Conservation (phyloP, 2,113 vertebrate genomes). For the Phycodurus eques region DNA sequence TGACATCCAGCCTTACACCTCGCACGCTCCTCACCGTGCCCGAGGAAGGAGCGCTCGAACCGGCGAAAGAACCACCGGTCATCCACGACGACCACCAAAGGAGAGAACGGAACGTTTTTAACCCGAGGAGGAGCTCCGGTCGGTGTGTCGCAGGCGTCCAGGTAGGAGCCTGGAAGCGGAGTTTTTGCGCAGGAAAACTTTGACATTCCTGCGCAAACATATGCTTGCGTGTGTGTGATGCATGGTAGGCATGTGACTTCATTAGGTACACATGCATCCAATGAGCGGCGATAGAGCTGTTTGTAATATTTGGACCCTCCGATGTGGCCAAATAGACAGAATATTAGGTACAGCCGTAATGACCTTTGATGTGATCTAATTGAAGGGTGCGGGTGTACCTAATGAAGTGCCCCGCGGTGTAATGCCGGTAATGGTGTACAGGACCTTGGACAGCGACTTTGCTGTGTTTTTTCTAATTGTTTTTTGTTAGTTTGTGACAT, state of each 20-base stretch:
- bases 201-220: conserved; percentile 42
- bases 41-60: not conserved
- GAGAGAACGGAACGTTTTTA: not conserved
- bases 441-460: conserved; percentile 53
- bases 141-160: not conserved
- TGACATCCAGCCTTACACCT: not conserved
- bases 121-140: not conserved
- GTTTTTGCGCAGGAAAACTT: conserved; percentile 50
- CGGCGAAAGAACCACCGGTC: not conserved
- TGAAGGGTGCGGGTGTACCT: not conserved
- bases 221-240: conserved; percentile 5
- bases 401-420: not conserved
- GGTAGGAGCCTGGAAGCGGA: not conserved
- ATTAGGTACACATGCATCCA: not conserved
- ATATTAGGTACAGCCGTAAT: not conserved
- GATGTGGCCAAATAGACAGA: not conserved
- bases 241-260: conserved; percentile 14
- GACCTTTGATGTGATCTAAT: not conserved
- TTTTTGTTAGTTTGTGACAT: not conserved
- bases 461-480: not conserved
- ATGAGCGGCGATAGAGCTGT: not conserved
- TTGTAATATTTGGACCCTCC: not conserved
- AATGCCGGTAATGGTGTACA: conserved; percentile 33
- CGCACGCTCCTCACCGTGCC: conserved; percentile 11
- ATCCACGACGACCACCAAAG: not conserved